Conservation (phyloP, 2,888 invertebrate species). For the Drosophila subquinaria region DNA sequence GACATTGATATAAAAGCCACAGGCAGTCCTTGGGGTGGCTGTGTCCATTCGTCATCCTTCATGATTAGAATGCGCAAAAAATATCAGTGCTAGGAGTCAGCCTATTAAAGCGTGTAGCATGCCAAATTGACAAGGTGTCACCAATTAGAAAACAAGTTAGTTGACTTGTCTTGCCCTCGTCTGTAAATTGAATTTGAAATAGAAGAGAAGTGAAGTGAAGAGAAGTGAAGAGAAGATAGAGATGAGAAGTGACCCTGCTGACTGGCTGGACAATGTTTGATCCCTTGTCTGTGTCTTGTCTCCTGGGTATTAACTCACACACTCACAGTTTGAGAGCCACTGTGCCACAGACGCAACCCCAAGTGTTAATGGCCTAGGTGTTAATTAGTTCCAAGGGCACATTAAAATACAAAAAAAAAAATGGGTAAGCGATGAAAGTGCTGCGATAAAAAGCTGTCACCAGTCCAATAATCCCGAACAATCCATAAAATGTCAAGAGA, state of each 20-base stretch:
- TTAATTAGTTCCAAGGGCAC: constrained; percentile 77
- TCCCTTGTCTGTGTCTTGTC: constrained; percentile 20
- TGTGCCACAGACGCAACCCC: constrained; percentile 43
- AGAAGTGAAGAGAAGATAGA: not conserved
- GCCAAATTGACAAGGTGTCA: constrained; percentile 83
- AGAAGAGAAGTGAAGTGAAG: not conserved
- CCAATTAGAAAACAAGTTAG: constrained; percentile 83
- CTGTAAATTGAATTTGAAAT: constrained; percentile 9
- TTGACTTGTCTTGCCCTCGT: constrained; percentile 46
- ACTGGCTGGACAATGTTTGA: constrained; percentile 20
- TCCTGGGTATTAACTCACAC: constrained; percentile 34
- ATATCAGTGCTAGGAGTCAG: constrained; percentile 61
- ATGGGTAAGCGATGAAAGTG: constrained; percentile 58
- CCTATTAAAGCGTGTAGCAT: constrained; percentile 77
- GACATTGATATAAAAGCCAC: constrained; percentile 76
- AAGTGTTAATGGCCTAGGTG: constrained; percentile 80
- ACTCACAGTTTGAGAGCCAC: constrained; percentile 62
- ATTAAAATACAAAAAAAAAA: constrained; percentile 34
- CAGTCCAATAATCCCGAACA: constrained; percentile 49
- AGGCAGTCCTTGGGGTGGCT: constrained; percentile 64
- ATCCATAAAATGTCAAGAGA: constrained; percentile 75
- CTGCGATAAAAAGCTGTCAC: constrained; percentile 78
- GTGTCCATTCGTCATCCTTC: constrained; percentile 57
- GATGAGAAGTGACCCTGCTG: constrained; percentile 54
- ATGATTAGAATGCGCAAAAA: constrained; percentile 62